Evolutionary conservation across 2,797 vertebrate species (phyloP).

Genomic region (Gymnocypris eckloni): DNA sequence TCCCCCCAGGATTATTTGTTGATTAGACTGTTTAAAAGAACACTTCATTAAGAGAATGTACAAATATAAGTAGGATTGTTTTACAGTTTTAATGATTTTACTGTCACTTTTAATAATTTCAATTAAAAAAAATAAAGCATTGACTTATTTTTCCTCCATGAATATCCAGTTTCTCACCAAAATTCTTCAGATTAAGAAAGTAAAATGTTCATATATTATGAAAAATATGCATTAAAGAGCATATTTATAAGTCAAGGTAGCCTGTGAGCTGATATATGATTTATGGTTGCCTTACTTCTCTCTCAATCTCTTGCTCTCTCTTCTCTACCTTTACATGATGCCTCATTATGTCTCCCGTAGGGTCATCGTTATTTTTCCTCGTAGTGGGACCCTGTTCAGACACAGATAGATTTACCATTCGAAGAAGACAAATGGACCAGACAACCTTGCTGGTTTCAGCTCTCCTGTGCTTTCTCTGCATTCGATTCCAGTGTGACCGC

Average conservation of each 20-base stretch:
- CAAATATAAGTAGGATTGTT: too few relatives aligned
- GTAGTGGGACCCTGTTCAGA: conserved; percentile 59
- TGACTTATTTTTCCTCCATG: too few relatives aligned
- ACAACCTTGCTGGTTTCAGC: conserved; percentile 76
- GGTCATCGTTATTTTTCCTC: conserved; percentile 62
- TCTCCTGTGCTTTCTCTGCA: conserved; percentile 60
- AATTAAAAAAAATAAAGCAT: background rate
- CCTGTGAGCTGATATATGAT: background rate
- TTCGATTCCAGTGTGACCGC: conserved; percentile 69
- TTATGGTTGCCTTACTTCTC: conserved; percentile 12
- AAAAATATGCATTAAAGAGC: background rate
- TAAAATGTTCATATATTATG: background rate
- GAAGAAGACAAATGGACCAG: conserved; percentile 75
- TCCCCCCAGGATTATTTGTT: too few relatives aligned
- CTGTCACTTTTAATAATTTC: background rate
- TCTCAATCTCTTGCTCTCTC: conserved; percentile 20
- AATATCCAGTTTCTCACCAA: background rate
- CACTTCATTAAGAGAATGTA: too few relatives aligned
- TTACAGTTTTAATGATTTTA: background rate
- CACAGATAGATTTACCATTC: conserved; percentile 77
- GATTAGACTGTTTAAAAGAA: too few relatives aligned
- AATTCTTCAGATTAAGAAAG: background rate
- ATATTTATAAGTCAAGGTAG: background rate
- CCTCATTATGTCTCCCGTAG: conserved; percentile 51
- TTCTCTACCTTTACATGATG: conserved; percentile 40